phyloP scores from a whole-genome alignment of 2,888 invertebrate genomes.

The Drosophila pseudotakahashii region DNA sequence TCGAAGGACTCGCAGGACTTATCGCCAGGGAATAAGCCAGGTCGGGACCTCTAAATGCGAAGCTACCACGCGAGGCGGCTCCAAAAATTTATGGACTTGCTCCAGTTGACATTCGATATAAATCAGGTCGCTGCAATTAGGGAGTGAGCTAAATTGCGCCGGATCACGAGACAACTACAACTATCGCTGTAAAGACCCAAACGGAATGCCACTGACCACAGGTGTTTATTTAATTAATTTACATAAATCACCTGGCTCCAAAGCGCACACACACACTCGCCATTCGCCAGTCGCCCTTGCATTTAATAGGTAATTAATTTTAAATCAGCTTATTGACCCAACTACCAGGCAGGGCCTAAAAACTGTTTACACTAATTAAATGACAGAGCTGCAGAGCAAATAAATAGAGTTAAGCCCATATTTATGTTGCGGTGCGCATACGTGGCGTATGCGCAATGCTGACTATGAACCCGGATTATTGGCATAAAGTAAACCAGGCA shows the following conservation, averaged over 20 bases:
- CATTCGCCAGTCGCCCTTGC: conserved; percentile 6
- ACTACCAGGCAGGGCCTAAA: conserved; percentile 5
- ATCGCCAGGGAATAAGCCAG: conserved; percentile 33
- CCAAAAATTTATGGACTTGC: conserved; percentile 57
- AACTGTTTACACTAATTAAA: conserved; percentile 54
- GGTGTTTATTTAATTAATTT: conserved; percentile 55
- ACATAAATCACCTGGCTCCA: conserved; percentile 40
- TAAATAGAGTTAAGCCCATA: conserved; percentile 26
- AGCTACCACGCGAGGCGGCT: conserved; percentile 37
- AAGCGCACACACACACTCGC: conserved; percentile 6
- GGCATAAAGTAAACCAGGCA: conserved; percentile 8
- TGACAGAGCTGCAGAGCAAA: conserved; percentile 23
- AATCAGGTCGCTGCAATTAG: conserved; percentile 63
- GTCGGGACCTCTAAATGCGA: conserved; percentile 21
- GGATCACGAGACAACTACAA: conserved; percentile 43
- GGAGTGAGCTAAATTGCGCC: conserved; percentile 23
- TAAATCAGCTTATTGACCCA: conserved; percentile 47
- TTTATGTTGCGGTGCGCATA: conserved; percentile 33
- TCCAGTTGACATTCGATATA: conserved; percentile 57
- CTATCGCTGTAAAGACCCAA: conserved; percentile 8
- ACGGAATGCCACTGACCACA: conserved; percentile 26
- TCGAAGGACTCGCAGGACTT: conserved; percentile 31
- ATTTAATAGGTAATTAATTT: conserved; percentile 49
- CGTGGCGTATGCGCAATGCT: conserved; percentile 50
- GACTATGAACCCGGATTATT: conserved; percentile 10